Base-by-base conservation (phyloP, 2,888 invertebrate species). In the Micoletzkya japonica region DNA sequence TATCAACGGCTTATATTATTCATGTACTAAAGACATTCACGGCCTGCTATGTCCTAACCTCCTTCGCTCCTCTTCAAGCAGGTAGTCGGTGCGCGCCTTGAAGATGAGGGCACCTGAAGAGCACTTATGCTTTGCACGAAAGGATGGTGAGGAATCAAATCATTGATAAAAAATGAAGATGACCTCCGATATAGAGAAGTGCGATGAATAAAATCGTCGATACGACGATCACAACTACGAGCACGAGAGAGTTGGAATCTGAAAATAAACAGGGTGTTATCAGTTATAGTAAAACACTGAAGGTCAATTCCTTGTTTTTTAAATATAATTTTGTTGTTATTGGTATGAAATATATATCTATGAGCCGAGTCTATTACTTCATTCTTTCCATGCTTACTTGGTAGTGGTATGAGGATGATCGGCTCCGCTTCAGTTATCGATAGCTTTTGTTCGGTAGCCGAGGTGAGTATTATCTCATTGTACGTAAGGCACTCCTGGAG, bases 61-160 rank as follows among this genome's bases (percentile, higher is more conserved):
- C 36, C 58, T 39, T 30, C 68, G 20, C 36, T 68, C 68, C 58
- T 68, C 49, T 26, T 68, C 68, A 30, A 68, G 49, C 32, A 68
- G 57, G 17, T 26, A 57, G 17, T 68, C 68, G 0, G 68, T 1
- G 17, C 68, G 39, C 24, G 36, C 50, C 34, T 68, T 68, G 68
- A 68, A 68, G 2, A 68, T 50, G 10, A 68, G 30, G 4, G 68
- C 68, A 2, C 68, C 63, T 63, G n/a, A n/a, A n/a, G n/a, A n/a
- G n/a, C n/a, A n/a, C n/a, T n/a, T n/a, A 32, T 36, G 30, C 34
- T 39, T 59, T 59, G 39, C 39, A 37, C n/a, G 28, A 14, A 24
- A 37, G 36, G 30, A 39, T n/a, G 10, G n/a, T 37, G 14, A 60
- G 10, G 37, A 6, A 30, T 3, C 24, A 28, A n/a, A 24, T 52